Evolutionary conservation across 2,888 invertebrate species (phyloP).

Genomic region (Chrysina gloriosa): DNA sequence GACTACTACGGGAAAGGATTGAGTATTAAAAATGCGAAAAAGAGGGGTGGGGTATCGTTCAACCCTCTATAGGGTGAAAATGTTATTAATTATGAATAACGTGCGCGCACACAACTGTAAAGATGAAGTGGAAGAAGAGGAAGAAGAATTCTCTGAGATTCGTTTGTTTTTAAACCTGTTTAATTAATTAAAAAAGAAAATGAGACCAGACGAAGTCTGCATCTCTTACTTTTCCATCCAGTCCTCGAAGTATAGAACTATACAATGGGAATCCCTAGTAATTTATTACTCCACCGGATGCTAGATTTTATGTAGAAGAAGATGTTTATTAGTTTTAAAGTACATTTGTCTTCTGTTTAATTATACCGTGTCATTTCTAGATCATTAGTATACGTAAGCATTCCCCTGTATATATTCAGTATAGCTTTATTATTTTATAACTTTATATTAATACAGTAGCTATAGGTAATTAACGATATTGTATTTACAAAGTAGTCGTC

Average conservation of each 20-base stretch:
- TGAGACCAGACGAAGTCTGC: slow-evolving; percentile 54
- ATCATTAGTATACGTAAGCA: slow-evolving; percentile 27
- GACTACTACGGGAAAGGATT: slow-evolving; percentile 45
- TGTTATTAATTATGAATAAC: slow-evolving; percentile 58
- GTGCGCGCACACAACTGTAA: slow-evolving; percentile 51
- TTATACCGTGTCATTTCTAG: slow-evolving; percentile 58
- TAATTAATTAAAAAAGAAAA: slow-evolving; percentile 62
- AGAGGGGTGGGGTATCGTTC: slow-evolving; percentile 48
- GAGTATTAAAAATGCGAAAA: slow-evolving; percentile 49
- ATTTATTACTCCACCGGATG: slow-evolving; percentile 45
- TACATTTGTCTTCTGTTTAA: slow-evolving; percentile 55
- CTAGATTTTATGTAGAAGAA: slow-evolving; percentile 42
- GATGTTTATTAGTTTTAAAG: slow-evolving; percentile 52
- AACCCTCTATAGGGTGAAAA: slow-evolving; percentile 52
- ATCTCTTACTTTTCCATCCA: slow-evolving; percentile 25
- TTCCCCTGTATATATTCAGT: neutral
- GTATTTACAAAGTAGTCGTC: no score
- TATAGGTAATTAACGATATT: no score
- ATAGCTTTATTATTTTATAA: neutral
- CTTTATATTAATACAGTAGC: neutral
- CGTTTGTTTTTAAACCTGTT: slow-evolving; percentile 60
- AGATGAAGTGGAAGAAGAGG: slow-evolving; percentile 31
- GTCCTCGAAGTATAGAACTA: slow-evolving; percentile 38
- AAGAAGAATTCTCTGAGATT: slow-evolving; percentile 50
- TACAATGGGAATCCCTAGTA: slow-evolving; percentile 48